phyloP scores from a whole-genome alignment of 2,797 vertebrate genomes.

The Poecilia gillii region DNA sequence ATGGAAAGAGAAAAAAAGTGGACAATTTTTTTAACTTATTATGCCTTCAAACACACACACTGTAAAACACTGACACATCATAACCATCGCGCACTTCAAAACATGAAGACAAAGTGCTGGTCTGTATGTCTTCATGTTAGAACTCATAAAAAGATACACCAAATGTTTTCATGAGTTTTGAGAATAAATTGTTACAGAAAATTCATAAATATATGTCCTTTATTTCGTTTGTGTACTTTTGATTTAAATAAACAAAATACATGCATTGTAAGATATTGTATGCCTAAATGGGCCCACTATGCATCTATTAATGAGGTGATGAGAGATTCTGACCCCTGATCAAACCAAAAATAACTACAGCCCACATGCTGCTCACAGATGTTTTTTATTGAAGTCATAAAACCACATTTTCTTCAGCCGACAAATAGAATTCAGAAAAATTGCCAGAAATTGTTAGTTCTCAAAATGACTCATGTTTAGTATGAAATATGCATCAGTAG shows the following conservation, averaged over 20 bases:
- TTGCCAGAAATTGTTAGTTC: background rate
- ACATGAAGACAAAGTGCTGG: too few species aligned
- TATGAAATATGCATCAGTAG: background rate
- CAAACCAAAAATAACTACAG: background rate
- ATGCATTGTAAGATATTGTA: background rate
- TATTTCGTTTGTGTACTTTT: background rate
- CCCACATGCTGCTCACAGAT: background rate
- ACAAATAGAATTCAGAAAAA: background rate
- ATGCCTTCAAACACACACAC: too few species aligned
- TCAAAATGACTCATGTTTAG: background rate
- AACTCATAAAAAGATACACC: background rate
- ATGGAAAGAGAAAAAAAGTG: too few species aligned
- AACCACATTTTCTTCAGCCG: background rate
- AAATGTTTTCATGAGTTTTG: background rate
- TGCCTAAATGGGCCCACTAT: background rate
- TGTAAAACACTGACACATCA: too few species aligned
- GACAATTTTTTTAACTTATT: too few species aligned
- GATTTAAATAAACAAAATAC: background rate
- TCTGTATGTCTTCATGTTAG: background rate
- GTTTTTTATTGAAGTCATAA: background rate
- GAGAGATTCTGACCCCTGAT: background rate
- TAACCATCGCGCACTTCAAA: too few species aligned
- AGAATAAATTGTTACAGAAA: background rate
- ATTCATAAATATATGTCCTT: background rate
- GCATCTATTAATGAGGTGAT: background rate